Evolutionary conservation across 2,113 vertebrate genomes (phyloP).

Genomic region (Mastomys coucha): DNA sequence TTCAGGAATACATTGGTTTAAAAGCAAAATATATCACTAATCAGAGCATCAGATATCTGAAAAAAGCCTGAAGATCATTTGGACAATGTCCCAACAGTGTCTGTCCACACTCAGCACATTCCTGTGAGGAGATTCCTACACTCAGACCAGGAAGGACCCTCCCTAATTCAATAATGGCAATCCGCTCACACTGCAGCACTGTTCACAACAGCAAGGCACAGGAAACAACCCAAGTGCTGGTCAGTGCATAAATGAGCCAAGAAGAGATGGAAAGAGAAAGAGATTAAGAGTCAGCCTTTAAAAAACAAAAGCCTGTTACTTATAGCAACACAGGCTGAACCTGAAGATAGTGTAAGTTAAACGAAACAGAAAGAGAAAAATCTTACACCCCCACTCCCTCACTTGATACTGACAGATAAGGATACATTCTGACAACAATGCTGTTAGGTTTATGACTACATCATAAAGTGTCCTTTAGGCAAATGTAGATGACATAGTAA

Average conservation of each 20-base stretch:
- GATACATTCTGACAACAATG: not conserved
- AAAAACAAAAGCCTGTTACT: not conserved
- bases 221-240: not conserved
- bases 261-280: not conserved
- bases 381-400: not conserved
- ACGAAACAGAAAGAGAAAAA: not conserved
- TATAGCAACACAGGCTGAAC: not conserved
- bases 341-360: not conserved
- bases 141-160: not conserved
- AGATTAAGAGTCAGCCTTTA: not conserved
- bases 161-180: not conserved
- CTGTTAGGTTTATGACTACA: not conserved
- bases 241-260: not conserved
- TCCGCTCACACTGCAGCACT: not conserved
- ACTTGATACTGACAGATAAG: not conserved
- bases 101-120: not conserved
- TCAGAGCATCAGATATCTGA: not conserved
- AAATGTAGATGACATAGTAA: not conserved
- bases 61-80: not conserved
- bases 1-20: not conserved
- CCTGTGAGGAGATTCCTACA: not conserved
- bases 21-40: not conserved
- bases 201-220: not conserved
- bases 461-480: not conserved
- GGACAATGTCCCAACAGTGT: not conserved